Percentiles rank a stretch among this genome's conserved stretches.
Conservation (phyloP, 53 echinoderm and acorn worm species). For the Mesocentrotus franciscanus region DNA sequence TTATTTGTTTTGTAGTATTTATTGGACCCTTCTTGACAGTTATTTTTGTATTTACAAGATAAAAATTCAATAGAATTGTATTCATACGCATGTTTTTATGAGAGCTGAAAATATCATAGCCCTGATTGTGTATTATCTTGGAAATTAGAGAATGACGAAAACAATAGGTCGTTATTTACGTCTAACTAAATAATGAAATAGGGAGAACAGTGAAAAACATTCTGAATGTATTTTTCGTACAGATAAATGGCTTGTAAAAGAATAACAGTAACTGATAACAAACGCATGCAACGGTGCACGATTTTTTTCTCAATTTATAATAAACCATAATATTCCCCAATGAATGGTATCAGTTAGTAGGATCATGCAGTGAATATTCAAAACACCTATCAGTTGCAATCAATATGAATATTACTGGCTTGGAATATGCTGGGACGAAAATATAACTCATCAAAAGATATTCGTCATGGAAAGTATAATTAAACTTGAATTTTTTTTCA, state of each 20-base stretch:
- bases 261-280: neutral
- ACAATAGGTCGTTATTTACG: too few species aligned
- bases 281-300: neutral
- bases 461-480: neutral
- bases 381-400: neutral
- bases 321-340: conserved; percentile 1
- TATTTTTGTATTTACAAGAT: too few species aligned
- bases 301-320: neutral
- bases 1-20: too few species aligned
- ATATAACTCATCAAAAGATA: neutral
- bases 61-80: too few species aligned
- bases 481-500: neutral
- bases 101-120: too few species aligned
- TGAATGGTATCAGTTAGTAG: neutral
- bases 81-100: too few species aligned
- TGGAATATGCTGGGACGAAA: neutral
- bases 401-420: neutral
- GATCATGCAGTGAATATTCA: conserved; percentile 27
- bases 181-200: too few species aligned
- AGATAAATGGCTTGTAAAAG: neutral
- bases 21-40: too few species aligned
- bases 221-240: too few species aligned
- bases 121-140: too few species aligned
- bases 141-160: too few species aligned
- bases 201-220: too few species aligned